Evolutionary conservation across 2,113 vertebrate genomes (phyloP).

Genomic region (Hipposideros armiger): DNA sequence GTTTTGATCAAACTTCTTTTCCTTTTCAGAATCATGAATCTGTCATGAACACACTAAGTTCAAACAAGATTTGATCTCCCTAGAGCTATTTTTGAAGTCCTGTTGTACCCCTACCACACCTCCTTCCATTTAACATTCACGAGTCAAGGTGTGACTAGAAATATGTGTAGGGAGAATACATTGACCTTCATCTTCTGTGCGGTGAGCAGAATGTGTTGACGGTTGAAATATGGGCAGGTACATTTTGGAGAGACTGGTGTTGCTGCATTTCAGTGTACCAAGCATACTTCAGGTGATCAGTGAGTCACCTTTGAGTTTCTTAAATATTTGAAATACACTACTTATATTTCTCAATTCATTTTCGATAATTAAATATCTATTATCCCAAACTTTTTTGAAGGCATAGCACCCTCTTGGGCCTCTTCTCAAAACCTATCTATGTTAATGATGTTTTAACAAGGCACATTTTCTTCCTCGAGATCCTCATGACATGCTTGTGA

Average conservation of each 20-base stretch:
- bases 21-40: conserved; percentile 79
- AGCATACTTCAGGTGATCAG: not conserved
- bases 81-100: conserved; percentile 78
- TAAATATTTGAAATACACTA: conserved; percentile 45
- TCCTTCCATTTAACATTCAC: conserved; percentile 79
- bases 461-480: conserved; percentile 1
- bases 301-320: not conserved
- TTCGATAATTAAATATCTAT: conserved; percentile 47
- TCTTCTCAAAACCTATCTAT: conserved; percentile 33
- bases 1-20: conserved; percentile 67
- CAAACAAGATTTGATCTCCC: conserved; percentile 84
- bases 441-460: conserved; percentile 22
- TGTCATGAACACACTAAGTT: conserved; percentile 78
- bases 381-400: conserved; percentile 45
- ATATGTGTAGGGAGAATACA: conserved; percentile 24
- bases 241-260: conserved; percentile 64
- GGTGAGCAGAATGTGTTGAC: conserved; percentile 41
- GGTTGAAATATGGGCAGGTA: conserved; percentile 73
- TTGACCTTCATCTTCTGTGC: conserved; percentile 15
- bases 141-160: conserved; percentile 83
- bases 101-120: conserved; percentile 71
- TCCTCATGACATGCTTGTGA: conserved; percentile 43
- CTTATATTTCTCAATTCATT: conserved; percentile 47
- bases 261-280: not conserved
- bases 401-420: not conserved